These are phyloP conservation scores for Agonum fuliginosum DNA, from an alignment of 2,888 invertebrate genomes.

Conservation along the genomic window DNA sequence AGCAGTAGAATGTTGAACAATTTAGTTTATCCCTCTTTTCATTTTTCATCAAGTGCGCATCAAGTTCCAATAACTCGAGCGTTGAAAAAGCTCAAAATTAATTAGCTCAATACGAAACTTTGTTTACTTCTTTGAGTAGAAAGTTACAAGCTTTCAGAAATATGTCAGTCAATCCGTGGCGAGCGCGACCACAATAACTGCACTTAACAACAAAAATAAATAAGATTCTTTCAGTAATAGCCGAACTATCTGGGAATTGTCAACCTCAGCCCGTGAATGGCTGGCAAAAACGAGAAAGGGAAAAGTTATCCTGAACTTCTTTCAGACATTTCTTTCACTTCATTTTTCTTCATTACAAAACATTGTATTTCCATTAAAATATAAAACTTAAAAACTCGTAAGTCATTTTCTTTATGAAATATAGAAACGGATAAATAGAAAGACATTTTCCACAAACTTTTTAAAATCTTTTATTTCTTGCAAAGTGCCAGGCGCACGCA, in stretches of 20 bases:
- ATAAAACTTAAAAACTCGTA: conserved; percentile 52
- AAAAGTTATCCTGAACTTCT: conserved; percentile 28
- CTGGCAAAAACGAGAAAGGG: background rate
- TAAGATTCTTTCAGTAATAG: conserved; percentile 38
- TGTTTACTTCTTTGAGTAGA: background rate
- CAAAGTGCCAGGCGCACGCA: conserved; percentile 1
- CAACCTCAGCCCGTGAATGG: conserved; percentile 6
- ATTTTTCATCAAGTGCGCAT: too few relatives aligned
- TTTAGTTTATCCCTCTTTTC: too few relatives aligned
- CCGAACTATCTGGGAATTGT: conserved; percentile 26
- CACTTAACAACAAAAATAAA: conserved; percentile 37
- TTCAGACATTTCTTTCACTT: conserved; percentile 45
- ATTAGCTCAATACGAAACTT: conserved; percentile 1
- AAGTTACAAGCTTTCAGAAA: conserved; percentile 7
- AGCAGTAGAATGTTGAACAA: too few relatives aligned
- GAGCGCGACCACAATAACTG: conserved; percentile 33
- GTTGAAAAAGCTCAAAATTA: too few relatives aligned
- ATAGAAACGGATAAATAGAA: conserved; percentile 47
- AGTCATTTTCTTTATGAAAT: conserved; percentile 39
- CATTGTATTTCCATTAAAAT: conserved; percentile 57
- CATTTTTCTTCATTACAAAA: conserved; percentile 56
- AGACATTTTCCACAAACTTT: conserved; percentile 18
- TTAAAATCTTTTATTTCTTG: conserved; percentile 48
- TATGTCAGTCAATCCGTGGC: background rate
- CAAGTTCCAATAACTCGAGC: too few relatives aligned